phyloP scores from a whole-genome alignment of 2,113 vertebrate species.

The Rhineura floridana region DNA sequence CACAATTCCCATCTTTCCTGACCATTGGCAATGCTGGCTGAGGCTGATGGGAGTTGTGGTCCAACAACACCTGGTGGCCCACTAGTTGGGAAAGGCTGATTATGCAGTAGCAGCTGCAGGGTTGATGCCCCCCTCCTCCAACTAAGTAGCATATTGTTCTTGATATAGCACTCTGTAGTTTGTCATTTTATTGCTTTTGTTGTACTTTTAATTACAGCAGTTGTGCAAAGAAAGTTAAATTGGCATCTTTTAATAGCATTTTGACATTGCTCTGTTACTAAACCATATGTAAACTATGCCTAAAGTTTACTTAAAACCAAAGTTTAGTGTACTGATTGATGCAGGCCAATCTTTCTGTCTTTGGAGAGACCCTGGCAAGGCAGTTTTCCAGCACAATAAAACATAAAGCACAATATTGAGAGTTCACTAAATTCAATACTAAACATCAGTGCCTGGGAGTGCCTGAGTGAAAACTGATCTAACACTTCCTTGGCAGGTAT shows the following conservation, averaged over 20 bases:
- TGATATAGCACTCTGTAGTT: not conserved
- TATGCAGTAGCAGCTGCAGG: not conserved
- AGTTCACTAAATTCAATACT: no score
- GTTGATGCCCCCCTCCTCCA: not conserved
- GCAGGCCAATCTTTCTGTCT: rapidly evolving
- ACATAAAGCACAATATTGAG: no score
- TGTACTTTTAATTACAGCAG: not conserved
- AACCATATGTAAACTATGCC: not conserved
- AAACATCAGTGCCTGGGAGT: no score
- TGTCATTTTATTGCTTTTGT: not conserved
- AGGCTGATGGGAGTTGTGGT: no score
- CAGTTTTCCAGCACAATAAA: no score
- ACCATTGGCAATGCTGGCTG: no score
- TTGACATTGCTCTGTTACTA: not conserved
- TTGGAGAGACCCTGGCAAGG: not conserved
- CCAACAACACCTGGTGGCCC: no score
- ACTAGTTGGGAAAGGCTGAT: no score
- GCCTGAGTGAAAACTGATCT: no score
- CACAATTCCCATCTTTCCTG: no score
- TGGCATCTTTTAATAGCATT: not conserved
- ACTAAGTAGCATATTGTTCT: not conserved
- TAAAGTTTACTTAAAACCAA: not conserved
- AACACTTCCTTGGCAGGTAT: no score
- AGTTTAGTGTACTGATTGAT: no score
- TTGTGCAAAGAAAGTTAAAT: not conserved